Evolutionary conservation across 2,888 invertebrate species (phyloP), one percentile per base, ranked within the genome.

Genomic region (Machimus rusticus): DNA sequence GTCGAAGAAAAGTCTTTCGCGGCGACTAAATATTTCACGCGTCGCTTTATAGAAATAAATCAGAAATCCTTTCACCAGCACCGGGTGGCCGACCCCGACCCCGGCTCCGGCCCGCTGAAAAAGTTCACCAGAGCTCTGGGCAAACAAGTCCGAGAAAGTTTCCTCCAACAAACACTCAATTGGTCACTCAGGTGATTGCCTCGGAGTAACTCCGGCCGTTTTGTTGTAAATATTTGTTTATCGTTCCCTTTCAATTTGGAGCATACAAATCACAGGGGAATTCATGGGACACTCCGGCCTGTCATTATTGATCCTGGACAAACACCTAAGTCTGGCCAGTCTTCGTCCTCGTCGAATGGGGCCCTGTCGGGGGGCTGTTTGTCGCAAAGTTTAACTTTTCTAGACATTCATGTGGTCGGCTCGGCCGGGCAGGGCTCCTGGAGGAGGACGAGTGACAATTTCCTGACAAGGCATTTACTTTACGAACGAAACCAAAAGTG

Each of bases 111-210:
- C 43, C 14, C 43, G 14, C 5, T 16, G 31, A 46, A 31, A 79
- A 79, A 79, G 46, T 79, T 79, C 16, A 1, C 28, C 23, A 51
- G 46, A 46, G 23, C 51, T 46, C 16, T 79, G 31, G 51, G 28
- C 79, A 79, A 79, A 79, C 51, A 79, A 78, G 78, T 78, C 78
- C 43, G 78, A 78, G 39, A 78, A 79, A 79, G 79, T 79, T 79
- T 79, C 79, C 51, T 51, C 23, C 51, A 19, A 39, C 79, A 28
- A 79, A 66, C 66, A 66, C 66, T 66, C 66, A 66, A 66, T 66
- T 66, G 66, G 66, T 66, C 66, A 66, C 66, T 66, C 66, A 66
- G 79, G 79, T 79, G 79, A 79, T 79, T 79, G 46, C 46, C 79
- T 79, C 51, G 66, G 8, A 79, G 51, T 51, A 51, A 51, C 79